Evolutionary conservation across 1,140 invertebrate species (phyloP).

Genomic region (Gonatopus flavifemur): DNA sequence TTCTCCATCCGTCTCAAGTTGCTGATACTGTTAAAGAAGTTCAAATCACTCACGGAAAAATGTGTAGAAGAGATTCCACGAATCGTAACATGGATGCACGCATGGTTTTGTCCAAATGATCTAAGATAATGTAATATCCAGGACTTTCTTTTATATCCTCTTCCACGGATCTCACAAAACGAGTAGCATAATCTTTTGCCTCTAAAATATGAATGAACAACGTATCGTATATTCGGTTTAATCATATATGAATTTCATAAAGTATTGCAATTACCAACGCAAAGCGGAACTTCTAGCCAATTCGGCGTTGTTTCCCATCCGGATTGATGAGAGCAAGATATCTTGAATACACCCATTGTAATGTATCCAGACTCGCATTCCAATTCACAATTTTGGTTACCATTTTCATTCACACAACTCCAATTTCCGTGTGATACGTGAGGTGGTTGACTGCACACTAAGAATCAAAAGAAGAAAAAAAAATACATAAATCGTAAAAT

Average conservation of each 20-base stretch:
- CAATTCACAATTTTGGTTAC: conserved; percentile 25
- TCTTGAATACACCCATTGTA: conserved; percentile 22
- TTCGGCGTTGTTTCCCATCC: conserved; percentile 30
- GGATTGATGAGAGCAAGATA: conserved; percentile 20
- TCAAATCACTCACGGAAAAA: conserved; percentile 25
- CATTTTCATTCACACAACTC: conserved; percentile 23
- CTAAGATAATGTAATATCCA: conserved; percentile 29
- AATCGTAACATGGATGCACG: conserved; percentile 19
- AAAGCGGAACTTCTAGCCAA: conserved; percentile 41
- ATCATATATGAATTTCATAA: not conserved
- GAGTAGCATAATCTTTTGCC: conserved; percentile 13
- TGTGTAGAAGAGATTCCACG: conserved; percentile 15
- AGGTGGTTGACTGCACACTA: conserved; percentile 28
- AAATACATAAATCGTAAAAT: conserved; percentile 2
- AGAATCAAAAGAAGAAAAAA: no score
- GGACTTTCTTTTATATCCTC: conserved; percentile 26
- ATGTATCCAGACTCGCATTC: conserved; percentile 29
- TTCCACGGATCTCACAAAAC: conserved; percentile 25
- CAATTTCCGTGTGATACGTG: conserved; percentile 34
- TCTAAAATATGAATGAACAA: no score
- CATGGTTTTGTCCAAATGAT: conserved; percentile 19
- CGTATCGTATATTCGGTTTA: not conserved
- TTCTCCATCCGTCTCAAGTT: not conserved
- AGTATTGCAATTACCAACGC: conserved; percentile 21
- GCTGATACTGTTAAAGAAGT: not conserved